These are phyloP conservation scores for Drosophila auraria DNA, from an alignment of 1,140 invertebrate genomes.

Conservation along the genomic window DNA sequence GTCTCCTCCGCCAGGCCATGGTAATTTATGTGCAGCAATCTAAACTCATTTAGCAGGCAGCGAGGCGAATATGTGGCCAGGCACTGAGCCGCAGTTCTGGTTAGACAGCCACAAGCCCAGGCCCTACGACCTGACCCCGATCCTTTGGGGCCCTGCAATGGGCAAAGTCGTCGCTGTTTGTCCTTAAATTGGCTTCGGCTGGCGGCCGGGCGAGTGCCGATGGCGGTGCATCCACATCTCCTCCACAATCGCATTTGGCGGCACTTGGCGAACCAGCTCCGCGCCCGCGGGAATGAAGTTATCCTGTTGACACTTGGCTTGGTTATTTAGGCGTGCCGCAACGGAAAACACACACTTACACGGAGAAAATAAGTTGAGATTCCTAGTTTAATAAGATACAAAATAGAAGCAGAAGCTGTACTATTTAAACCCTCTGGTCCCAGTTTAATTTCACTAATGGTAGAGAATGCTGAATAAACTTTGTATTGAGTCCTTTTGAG, in stretches of 20 bases:
- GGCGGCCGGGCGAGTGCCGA: constrained; percentile 6
- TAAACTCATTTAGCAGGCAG: constrained; percentile 72
- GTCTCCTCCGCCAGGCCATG: constrained; percentile 35
- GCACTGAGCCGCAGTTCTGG: constrained; percentile 9
- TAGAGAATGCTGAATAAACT: not conserved
- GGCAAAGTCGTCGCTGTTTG: constrained; percentile 56
- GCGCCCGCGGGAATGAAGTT: constrained; percentile 66
- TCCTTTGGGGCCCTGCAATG: constrained; percentile 21
- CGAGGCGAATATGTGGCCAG: constrained; percentile 61
- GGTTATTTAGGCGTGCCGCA: constrained; percentile 51
- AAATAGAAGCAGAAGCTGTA: not conserved
- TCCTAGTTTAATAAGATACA: not conserved
- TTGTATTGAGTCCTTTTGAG: not conserved
- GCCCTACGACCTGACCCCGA: constrained; percentile 19
- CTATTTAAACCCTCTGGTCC: not conserved
- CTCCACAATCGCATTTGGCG: constrained; percentile 38
- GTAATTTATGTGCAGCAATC: constrained; percentile 73
- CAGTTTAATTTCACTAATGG: not conserved
- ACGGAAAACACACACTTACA: constrained; percentile 7
- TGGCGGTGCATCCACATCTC: constrained; percentile 34
- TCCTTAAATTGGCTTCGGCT: constrained; percentile 69
- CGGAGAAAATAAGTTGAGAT: not conserved
- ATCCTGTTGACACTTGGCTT: constrained; percentile 80
- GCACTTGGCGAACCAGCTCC: constrained; percentile 18
- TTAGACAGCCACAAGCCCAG: constrained; percentile 13